phyloP scores from a whole-genome alignment of 2,888 invertebrate genomes.

The Neoscelio sp. region DNA sequence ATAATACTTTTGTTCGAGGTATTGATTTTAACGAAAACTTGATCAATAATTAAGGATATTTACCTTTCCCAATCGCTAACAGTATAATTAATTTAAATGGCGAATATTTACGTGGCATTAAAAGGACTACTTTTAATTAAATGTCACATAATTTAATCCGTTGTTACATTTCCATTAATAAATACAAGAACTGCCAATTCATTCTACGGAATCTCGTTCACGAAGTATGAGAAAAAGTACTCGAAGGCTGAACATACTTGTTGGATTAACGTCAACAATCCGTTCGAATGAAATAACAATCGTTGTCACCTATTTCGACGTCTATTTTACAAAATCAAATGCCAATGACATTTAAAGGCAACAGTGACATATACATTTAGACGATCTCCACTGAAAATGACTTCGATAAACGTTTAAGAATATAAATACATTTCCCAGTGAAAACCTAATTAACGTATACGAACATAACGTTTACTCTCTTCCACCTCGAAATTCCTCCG shows the following conservation, averaged over 20 bases:
- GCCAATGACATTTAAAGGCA: constrained; percentile 31
- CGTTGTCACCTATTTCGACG: constrained; percentile 14
- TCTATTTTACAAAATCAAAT: constrained; percentile 15
- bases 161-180: too few species aligned
- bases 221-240: constrained; percentile 26
- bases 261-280: constrained; percentile 7
- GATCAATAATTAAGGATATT: too few species aligned
- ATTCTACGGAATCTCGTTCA: constrained; percentile 4
- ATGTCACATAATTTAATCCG: too few species aligned
- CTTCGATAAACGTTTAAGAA: too few species aligned
- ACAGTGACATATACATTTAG: constrained; percentile 2
- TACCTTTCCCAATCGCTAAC: too few species aligned
- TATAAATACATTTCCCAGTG: neutral
- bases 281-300: constrained; percentile 22
- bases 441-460: constrained; percentile 14
- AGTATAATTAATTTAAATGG: too few species aligned
- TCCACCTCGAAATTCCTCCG: constrained; percentile 1
- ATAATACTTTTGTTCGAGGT: too few species aligned
- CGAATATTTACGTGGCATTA: too few species aligned
- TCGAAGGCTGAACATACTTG: constrained; percentile 12
- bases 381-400: neutral
- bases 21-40: too few species aligned
- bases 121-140: too few species aligned
- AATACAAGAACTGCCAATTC: constrained; percentile 5
- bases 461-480: constrained; percentile 15